Evolutionary conservation across 2,797 vertebrate species (phyloP), one percentile per base, ranked within the genome.

Genomic region (Astyanax mexicanus): DNA sequence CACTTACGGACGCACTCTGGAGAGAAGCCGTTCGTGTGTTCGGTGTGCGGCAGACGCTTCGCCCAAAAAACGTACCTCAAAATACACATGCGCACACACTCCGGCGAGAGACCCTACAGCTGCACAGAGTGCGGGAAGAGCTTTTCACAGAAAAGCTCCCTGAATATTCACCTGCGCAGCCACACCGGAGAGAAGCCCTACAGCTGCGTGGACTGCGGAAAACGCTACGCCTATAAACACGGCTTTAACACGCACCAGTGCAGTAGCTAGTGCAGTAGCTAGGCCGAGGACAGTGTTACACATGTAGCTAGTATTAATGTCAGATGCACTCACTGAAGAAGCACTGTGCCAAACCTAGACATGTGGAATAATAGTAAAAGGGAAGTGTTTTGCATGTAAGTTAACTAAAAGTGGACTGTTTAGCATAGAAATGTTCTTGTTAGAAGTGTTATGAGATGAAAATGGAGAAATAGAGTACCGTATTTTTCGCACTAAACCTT

Each of bases 131-230:
- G 93, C 42, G 92, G 91, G 58, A 93, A 92, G 82, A 91, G 92
- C 54, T 95, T 94, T 51, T 93, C 93, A 21, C 93, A 94, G 85
- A 94, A 94, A 85, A 93, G 92, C 72, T 93, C 92, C 42, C 84
- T 94, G 29, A 94, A 95, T 58, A 92, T 94, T 44, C 94, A 95
- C 66, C 86, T 93, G 6, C 90, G 92, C 44, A 93, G 91, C 25
- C 92, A 94, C 86, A 93, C 92, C 0, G 93, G 93, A 4, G 93
- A 93, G 79, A 94, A 93, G 80, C 93, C 93, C 3, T 95, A 94
- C 44, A 93, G 90, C 86, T 95, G 94, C 69, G 89, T 91, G 38
- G 92, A 92, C 25, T 95, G 94, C 74, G 92, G 93, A 0, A 94
- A 93, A 84, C 92, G 92, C 78, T 94, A 94, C 0, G 90, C 93